Evolutionary conservation across 2,888 invertebrate genomes (phyloP).

Genomic region (Teleogryllus oceanicus): DNA sequence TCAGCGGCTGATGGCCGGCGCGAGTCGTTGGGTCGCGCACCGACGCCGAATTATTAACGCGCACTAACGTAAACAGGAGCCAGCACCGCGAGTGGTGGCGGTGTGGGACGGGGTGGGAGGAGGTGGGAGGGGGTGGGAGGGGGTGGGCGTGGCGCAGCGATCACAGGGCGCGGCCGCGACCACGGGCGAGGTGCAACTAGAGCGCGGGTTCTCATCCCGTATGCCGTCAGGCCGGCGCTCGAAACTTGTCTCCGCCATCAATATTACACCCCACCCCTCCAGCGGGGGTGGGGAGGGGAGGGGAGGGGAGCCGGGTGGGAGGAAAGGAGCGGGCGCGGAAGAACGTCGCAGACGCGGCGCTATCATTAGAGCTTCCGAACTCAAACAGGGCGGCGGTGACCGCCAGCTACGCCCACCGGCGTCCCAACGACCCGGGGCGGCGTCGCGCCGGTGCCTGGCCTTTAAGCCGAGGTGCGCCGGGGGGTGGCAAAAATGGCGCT

Average conservation of each 20-base stretch:
- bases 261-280: neutral
- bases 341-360: neutral
- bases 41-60: neutral
- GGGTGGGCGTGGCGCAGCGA: no score
- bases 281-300: neutral
- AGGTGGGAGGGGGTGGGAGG: no score
- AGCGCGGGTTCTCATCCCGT: neutral
- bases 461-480: neutral
- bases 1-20: neutral
- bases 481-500: neutral
- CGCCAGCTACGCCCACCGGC: neutral
- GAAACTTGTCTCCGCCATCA: neutral
- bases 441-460: neutral
- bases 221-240: neutral
- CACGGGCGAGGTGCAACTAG: no score
- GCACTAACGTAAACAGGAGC: neutral
- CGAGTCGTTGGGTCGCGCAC: neutral
- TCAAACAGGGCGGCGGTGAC: neutral
- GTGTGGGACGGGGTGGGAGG: no score
- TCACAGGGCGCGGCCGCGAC: no score
- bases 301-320: no score
- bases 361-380: neutral
- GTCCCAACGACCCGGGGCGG: neutral
- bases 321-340: no score
- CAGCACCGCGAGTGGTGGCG: neutral